Percentiles rank a stretch among this genome's conserved stretches.
phyloP scores from a whole-genome alignment of 2,113 vertebrate species.

The Illadopsis cleaveri region DNA sequence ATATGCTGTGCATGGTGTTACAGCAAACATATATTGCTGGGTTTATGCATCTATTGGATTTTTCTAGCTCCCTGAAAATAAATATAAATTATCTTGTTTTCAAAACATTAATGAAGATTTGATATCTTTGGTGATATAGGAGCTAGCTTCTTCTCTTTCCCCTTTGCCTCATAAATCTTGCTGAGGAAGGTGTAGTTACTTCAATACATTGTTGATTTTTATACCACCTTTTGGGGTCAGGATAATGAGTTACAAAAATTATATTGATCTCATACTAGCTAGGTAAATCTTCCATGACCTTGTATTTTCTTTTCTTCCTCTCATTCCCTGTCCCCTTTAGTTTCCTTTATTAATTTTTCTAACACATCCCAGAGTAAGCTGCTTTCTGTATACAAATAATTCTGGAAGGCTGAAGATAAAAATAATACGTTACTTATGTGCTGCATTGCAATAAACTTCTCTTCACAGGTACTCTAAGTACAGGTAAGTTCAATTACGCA shows the following conservation, averaged over 20 bases:
- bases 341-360: background rate
- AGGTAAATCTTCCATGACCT: slow-evolving; percentile 69
- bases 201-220: slow-evolving; percentile 74
- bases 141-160: background rate
- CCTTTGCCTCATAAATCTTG: slow-evolving; percentile 69
- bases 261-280: slow-evolving; percentile 65
- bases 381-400: background rate
- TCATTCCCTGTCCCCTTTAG: background rate
- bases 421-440: background rate
- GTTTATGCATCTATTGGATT: background rate
- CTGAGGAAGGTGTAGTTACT: slow-evolving; percentile 62
- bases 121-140: slow-evolving; percentile 9
- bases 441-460: background rate
- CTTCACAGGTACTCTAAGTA: background rate
- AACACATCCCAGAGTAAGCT: background rate
- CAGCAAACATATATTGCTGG: background rate
- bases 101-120: slow-evolving; percentile 54
- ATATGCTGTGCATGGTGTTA: background rate
- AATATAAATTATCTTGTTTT: slow-evolving; percentile 35
- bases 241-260: slow-evolving; percentile 71
- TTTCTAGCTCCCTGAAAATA: slow-evolving; percentile 37
- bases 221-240: slow-evolving; percentile 27
- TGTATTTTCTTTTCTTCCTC: slow-evolving; percentile 31
- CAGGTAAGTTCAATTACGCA: background rate
- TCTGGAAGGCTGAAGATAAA: background rate